These are phyloP conservation scores for Scaptodrosophila latifasciaeformis DNA, from an alignment of 2,888 invertebrate species.

Conservation along the genomic window DNA sequence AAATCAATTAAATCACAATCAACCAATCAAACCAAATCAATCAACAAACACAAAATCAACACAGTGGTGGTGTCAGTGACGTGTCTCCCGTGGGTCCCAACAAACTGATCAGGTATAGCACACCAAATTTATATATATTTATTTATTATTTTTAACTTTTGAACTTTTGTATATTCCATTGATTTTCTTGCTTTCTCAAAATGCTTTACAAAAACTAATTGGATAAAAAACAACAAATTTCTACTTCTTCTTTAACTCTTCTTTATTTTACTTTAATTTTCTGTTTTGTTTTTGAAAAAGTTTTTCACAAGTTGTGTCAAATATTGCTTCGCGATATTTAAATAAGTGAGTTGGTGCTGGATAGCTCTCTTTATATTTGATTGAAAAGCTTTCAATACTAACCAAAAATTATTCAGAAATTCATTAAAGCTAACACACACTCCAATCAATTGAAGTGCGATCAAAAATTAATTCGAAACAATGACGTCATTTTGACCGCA, in stretches of 20 bases:
- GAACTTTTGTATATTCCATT: slow-evolving; percentile 17
- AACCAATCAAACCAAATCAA: slow-evolving; percentile 32
- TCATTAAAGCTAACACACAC: slow-evolving; percentile 31
- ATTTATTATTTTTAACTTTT: not conserved
- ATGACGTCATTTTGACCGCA: no score
- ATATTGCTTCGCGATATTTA: slow-evolving; percentile 73
- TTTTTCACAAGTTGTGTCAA: slow-evolving; percentile 74
- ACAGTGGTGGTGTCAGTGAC: slow-evolving; percentile 74
- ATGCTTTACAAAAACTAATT: slow-evolving; percentile 44
- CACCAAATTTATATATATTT: slow-evolving; percentile 50
- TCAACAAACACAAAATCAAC: slow-evolving; percentile 37
- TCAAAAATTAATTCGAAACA: no score
- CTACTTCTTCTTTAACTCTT: slow-evolving; percentile 28
- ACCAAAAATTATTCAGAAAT: slow-evolving; percentile 24
- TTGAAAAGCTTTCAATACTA: slow-evolving; percentile 38
- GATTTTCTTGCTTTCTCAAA: slow-evolving; percentile 44
- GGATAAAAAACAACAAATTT: slow-evolving; percentile 34
- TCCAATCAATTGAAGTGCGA: no score
- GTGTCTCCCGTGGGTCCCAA: slow-evolving; percentile 76
- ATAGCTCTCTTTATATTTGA: not conserved
- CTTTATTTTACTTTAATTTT: slow-evolving; percentile 23
- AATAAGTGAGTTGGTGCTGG: slow-evolving; percentile 74
- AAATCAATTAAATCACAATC: slow-evolving; percentile 1
- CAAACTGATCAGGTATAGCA: slow-evolving; percentile 77
- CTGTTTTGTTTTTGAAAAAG: slow-evolving; percentile 54